Evolutionary conservation across 2,888 invertebrate genomes (phyloP), one percentile per base, ranked within the genome.

Genomic region (Epirrhoe tristata): DNA sequence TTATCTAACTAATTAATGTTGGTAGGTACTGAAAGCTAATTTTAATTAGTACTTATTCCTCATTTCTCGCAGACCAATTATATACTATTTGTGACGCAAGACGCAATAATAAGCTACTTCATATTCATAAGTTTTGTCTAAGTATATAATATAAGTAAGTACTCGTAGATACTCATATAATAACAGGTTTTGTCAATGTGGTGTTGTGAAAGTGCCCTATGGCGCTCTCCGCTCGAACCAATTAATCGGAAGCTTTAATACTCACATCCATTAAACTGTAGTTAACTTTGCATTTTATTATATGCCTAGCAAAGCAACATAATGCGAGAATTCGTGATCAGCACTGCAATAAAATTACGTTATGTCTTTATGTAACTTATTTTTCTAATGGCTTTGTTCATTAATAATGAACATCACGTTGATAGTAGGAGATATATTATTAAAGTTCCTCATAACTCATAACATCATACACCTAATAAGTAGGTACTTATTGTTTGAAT

Each of bases 161-260:
- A 58, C 65, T 67, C 48, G 36, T 43, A n/a, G n/a, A n/a, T n/a
- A 48, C 6, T 48, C 16, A 6, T 56, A 43, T 17, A 48, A 43
- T 58, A 70, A 68, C 71, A 17, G 43, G 59, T 57, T 63, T 51
- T 59, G 57, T 43, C 63, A 46, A 63, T 62, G 43, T 56, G 53
- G 43, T 67, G 57, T 71, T 67, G 71, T 72, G 72, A 74, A 74
- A 74, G 72, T 72, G 63, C 71, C 71, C 60, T 71, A 67, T 56
- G 69, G 69, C 61, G 50, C 6, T 66, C 61, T 32, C 17, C 46
- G 46, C 46, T 67, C 54, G 31, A n/a, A 60, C 39, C 54, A 46
- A 62, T 62, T 62, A 39, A 46, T 58, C 43, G 54, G 34, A 39
- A 58, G 58, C 55, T 58, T 16, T 32, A 32, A 34, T 51, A 24